phyloP scores from a whole-genome alignment of 37 sponge, comb jelly and placozoan genomes.

The Agelas oroides region DNA sequence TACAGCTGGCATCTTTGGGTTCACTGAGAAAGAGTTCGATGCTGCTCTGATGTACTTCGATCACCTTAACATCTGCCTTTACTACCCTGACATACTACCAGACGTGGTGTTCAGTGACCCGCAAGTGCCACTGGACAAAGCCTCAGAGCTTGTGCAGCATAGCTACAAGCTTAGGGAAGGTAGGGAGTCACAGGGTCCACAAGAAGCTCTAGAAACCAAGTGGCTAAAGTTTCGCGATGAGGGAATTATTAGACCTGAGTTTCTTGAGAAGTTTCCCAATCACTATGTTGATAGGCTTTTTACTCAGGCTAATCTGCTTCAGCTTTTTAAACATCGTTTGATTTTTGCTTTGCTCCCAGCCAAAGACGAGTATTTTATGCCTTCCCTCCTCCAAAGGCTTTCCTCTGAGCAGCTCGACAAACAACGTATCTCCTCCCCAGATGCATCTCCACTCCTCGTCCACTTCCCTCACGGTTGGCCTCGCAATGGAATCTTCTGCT shows the following conservation, averaged over 20 bases:
- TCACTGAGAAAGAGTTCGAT: not conserved
- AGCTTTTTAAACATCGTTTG: not conserved
- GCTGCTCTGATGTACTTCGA: not conserved
- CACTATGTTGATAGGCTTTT: not conserved
- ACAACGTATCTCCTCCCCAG: too few relatives aligned
- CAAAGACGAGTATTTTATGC: conserved; percentile 8
- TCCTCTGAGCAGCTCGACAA: too few relatives aligned
- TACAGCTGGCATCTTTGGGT: not conserved
- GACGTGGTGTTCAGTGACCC: conserved; percentile 6
- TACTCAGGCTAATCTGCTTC: not conserved
- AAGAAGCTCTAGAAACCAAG: not conserved
- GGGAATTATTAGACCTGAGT: conserved; percentile 1
- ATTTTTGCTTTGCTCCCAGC: not conserved
- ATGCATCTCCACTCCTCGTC: not conserved
- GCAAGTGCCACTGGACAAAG: conserved; percentile 6
- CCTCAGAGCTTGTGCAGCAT: conserved; percentile 11
- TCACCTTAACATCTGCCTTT: conserved; percentile 6
- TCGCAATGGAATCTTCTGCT: not conserved
- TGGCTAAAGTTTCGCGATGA: conserved; percentile 2
- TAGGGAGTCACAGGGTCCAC: not conserved
- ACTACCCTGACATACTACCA: conserved; percentile 10
- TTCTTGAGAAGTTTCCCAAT: not conserved
- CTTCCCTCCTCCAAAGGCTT: not conserved
- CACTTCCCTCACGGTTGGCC: not conserved
- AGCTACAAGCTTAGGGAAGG: not conserved